Conservation (phyloP, 2,113 vertebrate genomes). For the Antechinus flavipes region DNA sequence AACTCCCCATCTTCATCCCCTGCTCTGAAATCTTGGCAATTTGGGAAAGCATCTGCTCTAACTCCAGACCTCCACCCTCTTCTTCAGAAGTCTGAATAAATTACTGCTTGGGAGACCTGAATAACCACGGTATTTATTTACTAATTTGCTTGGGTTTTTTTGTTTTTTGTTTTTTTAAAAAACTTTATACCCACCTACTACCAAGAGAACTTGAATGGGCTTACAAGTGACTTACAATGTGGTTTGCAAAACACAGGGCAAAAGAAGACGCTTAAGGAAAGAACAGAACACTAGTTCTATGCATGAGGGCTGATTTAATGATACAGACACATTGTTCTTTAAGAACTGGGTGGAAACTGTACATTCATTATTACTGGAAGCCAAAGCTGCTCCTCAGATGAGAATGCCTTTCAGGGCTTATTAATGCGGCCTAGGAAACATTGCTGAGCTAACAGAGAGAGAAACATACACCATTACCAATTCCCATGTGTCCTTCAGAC, state of each 20-base stretch:
- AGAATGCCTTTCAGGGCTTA: not conserved
- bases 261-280: not conserved
- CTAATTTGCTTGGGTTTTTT: not conserved
- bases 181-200: not conserved
- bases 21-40: not conserved
- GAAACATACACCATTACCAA: not conserved
- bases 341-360: not conserved
- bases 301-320: constrained; percentile 1
- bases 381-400: constrained; percentile 5
- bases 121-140: not conserved
- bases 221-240: not conserved
- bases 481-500: not conserved
- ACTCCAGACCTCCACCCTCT: not conserved
- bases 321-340: constrained; percentile 3
- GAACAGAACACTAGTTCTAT: not conserved
- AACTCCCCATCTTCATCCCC: not conserved
- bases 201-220: not conserved
- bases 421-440: constrained; percentile 1
- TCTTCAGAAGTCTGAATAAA: not conserved
- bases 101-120: not conserved
- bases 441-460: not conserved
- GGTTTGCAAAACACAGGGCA: not conserved
- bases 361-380: not conserved
- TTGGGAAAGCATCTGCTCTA: not conserved
- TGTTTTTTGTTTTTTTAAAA: not conserved